Evolutionary conservation across 2,888 invertebrate species (phyloP), one percentile per base, ranked within the genome.

Genomic region (Sinelater perroti): DNA sequence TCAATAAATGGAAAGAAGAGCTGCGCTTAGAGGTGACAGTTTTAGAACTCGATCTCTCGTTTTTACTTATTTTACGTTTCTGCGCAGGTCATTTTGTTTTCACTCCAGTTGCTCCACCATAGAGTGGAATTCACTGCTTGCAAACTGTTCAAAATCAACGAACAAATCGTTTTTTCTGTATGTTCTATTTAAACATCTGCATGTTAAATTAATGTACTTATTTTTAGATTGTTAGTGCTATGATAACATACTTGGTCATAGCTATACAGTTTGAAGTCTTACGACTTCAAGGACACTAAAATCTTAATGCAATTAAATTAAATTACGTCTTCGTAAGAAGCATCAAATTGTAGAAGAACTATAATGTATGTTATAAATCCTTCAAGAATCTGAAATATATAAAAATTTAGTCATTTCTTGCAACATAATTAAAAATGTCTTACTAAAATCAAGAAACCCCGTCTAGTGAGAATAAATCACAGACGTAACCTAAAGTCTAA

Each of bases 11-110:
- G 6, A 52, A 52, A 42, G 33, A 44, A 2, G 52, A 52, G 8
- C 11, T 52, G 10, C 31, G 16, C 3, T 4, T 42, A 8, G 52
- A 52, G 31, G 52, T 52, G 28, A 33, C 10, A 33, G n/a, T n/a
- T n/a, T n/a, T n/a, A n/a, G n/a, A n/a, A n/a, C n/a, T n/a, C n/a
- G n/a, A n/a, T n/a, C n/a, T n/a, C n/a, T n/a, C n/a, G 11, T 5
- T 2, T 13, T 3, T 13, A 13, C 7, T 16, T 35, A 14, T 35
- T 16, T 35, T 35, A 1, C n/a, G n/a, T 24, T 24, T 7, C 26
- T 24, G 8, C 6, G 8, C 35, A 42, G 42, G 16, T 42, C 8
- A 18, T 18, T 1, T 42, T 21, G 8, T 24, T 42, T 42, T 26
- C 26, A 8, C n/a, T 42, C 8, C 42, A 42, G 14, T 13, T 26